Percentiles rank a stretch among this genome's conserved stretches.
Conservation (phyloP, 2,797 vertebrate species). For the Hypotaenidia philippensis region DNA sequence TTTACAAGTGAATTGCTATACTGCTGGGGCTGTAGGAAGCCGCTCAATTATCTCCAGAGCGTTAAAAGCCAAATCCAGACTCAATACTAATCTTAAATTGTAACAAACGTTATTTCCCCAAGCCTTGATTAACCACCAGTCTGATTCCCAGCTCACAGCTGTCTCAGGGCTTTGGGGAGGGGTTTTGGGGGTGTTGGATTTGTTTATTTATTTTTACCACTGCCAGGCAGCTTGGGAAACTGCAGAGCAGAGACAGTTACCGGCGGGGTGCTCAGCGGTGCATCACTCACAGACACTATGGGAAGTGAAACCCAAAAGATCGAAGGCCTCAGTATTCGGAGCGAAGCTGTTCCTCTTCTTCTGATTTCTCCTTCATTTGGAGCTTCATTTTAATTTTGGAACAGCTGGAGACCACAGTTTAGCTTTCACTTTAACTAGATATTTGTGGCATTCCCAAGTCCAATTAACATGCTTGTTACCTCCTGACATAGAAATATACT, state of each 20-base stretch:
- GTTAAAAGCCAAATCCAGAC: constrained; percentile 11
- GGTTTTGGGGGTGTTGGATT: neutral
- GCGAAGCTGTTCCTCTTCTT: neutral
- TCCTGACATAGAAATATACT: neutral
- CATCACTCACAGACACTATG: neutral
- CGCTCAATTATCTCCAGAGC: constrained; percentile 19
- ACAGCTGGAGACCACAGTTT: neutral
- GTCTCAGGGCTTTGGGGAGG: neutral
- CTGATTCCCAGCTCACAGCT: neutral
- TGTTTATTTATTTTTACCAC: constrained; percentile 7
- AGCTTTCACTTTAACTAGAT: neutral
- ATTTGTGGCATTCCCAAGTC: neutral
- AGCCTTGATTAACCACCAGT: neutral
- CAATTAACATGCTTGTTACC: neutral
- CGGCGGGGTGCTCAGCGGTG: neutral
- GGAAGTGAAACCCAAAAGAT: neutral
- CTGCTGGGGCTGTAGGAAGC: constrained; percentile 21
- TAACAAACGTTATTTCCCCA: neutral
- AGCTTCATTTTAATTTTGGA: neutral
- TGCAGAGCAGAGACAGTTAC: neutral
- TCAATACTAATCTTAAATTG: neutral
- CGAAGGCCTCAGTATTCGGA: neutral
- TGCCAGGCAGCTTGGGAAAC: neutral
- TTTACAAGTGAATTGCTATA: neutral
- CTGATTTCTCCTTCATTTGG: neutral